Percentiles rank a stretch among this genome's conserved stretches.
Evolutionary conservation across 92 coral and sea anemone species (phyloP).

Genomic region (Metridium senile): DNA sequence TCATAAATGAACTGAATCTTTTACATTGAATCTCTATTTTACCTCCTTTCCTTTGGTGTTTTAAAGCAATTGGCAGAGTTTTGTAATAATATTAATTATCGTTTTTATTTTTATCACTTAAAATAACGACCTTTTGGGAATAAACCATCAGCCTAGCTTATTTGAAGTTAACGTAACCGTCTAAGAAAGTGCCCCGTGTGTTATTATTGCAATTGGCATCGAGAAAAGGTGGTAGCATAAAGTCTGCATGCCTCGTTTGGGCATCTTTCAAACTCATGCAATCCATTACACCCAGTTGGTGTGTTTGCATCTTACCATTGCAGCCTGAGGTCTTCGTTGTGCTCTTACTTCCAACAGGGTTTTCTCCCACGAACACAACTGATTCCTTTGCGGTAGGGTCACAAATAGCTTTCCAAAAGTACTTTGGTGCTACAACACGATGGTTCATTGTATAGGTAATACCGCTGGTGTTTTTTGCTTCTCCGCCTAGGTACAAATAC

Average conservation of each 20-base stretch:
- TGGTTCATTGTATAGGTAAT: background rate
- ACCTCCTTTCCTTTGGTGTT: no score
- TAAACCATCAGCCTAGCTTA: no score
- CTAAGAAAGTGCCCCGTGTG: background rate
- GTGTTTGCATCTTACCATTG: constrained; percentile 5
- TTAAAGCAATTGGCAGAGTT: no score
- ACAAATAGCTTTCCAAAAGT: constrained; percentile 56
- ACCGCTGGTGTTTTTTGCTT: background rate
- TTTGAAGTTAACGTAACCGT: background rate
- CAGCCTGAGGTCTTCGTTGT: background rate
- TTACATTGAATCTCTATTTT: no score
- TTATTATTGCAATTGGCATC: background rate
- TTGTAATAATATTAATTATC: no score
- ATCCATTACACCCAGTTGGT: background rate
- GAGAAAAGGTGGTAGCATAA: background rate
- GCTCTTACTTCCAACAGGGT: constrained; percentile 8
- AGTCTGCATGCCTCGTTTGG: background rate
- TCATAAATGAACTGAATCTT: no score
- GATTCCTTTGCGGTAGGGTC: constrained; percentile 36
- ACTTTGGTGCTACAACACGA: constrained; percentile 24
- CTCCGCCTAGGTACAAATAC: background rate
- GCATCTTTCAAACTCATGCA: background rate
- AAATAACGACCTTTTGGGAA: no score
- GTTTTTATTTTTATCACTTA: no score
- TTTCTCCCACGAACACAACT: constrained; percentile 32